phyloP scores from a whole-genome alignment of 2,113 vertebrate species.

The Myanophis thanlyinensis region DNA sequence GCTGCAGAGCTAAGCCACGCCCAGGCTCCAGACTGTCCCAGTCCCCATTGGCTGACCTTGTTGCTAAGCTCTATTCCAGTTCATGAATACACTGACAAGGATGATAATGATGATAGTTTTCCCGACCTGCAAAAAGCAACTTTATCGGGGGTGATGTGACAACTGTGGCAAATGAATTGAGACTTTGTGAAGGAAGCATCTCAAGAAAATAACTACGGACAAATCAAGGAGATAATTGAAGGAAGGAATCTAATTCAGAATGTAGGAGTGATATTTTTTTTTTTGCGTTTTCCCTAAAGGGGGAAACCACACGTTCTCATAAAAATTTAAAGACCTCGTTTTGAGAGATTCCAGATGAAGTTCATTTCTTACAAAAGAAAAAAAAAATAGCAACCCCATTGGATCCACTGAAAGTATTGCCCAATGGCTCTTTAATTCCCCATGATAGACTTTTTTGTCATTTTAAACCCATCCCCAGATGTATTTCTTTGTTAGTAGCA shows the following conservation, averaged over 20 bases:
- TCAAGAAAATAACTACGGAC: not conserved
- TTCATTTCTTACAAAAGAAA: not conserved
- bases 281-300: not conserved
- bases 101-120: too few species aligned
- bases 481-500: not conserved
- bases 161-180: not conserved
- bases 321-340: not conserved
- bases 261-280: fast-evolving
- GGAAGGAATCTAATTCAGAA: too few species aligned
- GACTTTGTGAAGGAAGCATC: not conserved
- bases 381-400: too few species aligned
- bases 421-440: not conserved
- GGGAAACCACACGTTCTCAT: not conserved
- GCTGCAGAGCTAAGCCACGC: too few species aligned
- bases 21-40: too few species aligned
- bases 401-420: not conserved
- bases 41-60: too few species aligned
- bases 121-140: not conserved
- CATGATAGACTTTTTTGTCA: not conserved
- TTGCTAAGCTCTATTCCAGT: too few species aligned
- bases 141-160: not conserved
- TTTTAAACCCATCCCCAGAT: not conserved
- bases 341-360: not conserved
- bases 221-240: not conserved
- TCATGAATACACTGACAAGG: too few species aligned